phyloP scores from a whole-genome alignment of 2,113 vertebrate species.

The Gymnarchus niloticus region DNA sequence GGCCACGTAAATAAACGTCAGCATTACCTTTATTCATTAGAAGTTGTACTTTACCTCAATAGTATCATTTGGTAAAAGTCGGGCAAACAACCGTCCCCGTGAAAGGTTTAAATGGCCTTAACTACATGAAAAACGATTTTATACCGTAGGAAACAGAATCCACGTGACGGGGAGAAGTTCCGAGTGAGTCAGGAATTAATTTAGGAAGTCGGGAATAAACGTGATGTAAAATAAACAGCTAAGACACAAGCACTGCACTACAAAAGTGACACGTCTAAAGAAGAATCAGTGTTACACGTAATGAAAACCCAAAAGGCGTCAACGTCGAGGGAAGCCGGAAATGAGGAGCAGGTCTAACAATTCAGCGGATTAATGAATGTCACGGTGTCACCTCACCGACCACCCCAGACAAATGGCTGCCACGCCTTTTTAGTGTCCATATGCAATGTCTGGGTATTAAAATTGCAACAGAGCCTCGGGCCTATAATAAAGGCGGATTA shows the following conservation, averaged over 20 bases:
- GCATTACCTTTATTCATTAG: background rate
- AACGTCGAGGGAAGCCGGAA: background rate
- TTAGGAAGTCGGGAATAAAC: background rate
- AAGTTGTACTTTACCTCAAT: background rate
- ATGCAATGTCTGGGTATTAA: background rate
- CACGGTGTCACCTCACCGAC: background rate
- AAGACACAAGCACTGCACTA: background rate
- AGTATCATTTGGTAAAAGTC: background rate
- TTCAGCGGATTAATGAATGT: background rate
- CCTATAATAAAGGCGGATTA: background rate
- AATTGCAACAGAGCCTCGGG: constrained; percentile 2
- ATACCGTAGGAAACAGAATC: background rate
- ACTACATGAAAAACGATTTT: background rate
- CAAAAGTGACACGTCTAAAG: background rate
- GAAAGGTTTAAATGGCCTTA: background rate
- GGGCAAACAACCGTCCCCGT: background rate
- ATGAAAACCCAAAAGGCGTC: background rate
- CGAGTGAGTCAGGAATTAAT: background rate
- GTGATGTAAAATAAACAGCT: background rate
- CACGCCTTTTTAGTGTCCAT: background rate
- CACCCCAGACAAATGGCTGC: background rate
- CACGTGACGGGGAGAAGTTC: background rate
- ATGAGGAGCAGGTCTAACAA: background rate
- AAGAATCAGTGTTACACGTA: background rate
- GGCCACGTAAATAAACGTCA: background rate